Evolutionary conservation across 2,797 vertebrate species (phyloP).

Genomic region (Hydrocynus forskahlii): DNA sequence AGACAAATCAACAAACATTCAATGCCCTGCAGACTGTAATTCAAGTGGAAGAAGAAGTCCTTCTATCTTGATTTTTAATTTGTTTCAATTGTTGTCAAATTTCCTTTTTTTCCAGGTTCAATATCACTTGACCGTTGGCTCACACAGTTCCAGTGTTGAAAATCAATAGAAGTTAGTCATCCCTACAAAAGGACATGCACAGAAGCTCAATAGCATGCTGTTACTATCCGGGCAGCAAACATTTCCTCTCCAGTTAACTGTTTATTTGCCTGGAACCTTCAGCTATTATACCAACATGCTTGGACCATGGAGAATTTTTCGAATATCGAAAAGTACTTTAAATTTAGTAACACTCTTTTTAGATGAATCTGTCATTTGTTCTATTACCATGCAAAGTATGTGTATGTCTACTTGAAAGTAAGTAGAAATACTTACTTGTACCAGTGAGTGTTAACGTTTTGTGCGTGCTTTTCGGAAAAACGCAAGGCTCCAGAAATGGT

Average conservation of each 20-base stretch:
- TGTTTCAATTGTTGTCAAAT: slow-evolving; percentile 67
- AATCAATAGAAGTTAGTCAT: slow-evolving; percentile 56
- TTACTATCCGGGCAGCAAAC: background rate
- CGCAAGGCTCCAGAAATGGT: too few relatives aligned
- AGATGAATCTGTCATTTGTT: background rate
- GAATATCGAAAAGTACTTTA: background rate
- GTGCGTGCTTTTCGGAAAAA: too few relatives aligned
- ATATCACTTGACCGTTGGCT: slow-evolving; percentile 66
- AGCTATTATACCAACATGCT: background rate
- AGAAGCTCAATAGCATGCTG: slow-evolving; percentile 41
- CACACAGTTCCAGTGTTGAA: slow-evolving; percentile 57
- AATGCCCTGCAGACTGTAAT: slow-evolving; percentile 23
- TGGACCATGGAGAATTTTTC: background rate
- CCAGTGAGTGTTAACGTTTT: background rate
- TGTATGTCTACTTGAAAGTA: background rate
- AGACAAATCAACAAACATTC: slow-evolving; percentile 36
- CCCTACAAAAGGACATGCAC: slow-evolving; percentile 43
- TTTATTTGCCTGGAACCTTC: background rate
- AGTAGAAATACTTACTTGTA: background rate
- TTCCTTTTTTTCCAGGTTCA: slow-evolving; percentile 62
- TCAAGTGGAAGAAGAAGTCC: slow-evolving; percentile 32
- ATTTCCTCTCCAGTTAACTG: slow-evolving; percentile 8
- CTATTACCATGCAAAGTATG: background rate
- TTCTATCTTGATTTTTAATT: slow-evolving; percentile 62
- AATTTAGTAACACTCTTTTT: background rate